Evolutionary conservation across 1,140 invertebrate species (phyloP).

Genomic region (Phenacoccus solenopsis): DNA sequence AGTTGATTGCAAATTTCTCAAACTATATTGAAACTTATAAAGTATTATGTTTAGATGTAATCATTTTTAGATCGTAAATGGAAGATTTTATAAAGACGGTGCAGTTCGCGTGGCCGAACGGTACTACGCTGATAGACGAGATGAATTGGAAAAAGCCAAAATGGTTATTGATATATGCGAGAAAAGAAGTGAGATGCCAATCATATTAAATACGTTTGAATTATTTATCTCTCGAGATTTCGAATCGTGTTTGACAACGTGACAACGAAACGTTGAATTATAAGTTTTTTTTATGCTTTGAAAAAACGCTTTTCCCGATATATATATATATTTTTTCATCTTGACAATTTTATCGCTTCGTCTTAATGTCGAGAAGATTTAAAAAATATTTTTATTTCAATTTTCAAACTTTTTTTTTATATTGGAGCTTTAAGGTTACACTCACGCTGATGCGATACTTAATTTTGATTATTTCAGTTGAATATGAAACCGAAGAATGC

Average conservation of each 20-base stretch:
- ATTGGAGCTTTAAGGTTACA: background rate
- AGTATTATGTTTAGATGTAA: background rate
- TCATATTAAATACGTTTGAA: background rate
- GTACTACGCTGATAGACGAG: slow-evolving; percentile 20
- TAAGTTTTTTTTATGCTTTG: background rate
- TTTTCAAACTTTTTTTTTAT: background rate
- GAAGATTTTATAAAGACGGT: slow-evolving; percentile 23
- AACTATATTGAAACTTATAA: background rate
- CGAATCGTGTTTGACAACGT: background rate
- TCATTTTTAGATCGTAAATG: slow-evolving; percentile 19
- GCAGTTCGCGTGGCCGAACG: slow-evolving; percentile 20
- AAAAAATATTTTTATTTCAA: no score
- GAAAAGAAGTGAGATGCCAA: slow-evolving; percentile 13
- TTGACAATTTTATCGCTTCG: no score
- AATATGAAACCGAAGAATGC: slow-evolving; percentile 22
- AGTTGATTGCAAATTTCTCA: slow-evolving; percentile 5
- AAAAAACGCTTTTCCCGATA: no score
- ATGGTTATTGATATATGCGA: slow-evolving; percentile 22
- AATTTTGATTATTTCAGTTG: slow-evolving; percentile 18
- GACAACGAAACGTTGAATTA: background rate
- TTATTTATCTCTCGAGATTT: background rate
- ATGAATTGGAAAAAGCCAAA: slow-evolving; percentile 22
- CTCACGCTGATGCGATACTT: no score
- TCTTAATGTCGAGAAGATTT: no score
- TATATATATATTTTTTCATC: no score